Conservation (phyloP, 2,797 vertebrate species). For the Mormyrus hasselquistii region DNA sequence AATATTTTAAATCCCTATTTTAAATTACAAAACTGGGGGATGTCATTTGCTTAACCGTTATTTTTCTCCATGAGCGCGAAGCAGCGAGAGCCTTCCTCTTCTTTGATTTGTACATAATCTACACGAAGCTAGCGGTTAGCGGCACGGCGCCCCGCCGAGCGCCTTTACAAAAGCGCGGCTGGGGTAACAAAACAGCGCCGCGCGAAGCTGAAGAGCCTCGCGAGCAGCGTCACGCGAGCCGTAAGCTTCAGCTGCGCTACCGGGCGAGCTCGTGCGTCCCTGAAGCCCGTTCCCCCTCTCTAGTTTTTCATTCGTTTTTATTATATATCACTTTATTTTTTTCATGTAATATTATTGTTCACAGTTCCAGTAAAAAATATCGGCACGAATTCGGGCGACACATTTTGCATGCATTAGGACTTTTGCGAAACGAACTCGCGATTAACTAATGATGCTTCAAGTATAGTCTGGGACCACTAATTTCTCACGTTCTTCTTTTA, state of each 20-base stretch:
- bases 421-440: background rate
- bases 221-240: background rate
- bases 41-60: conserved; percentile 28
- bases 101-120: conserved; percentile 26
- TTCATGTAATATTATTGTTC: background rate
- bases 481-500: background rate
- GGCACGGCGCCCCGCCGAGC: conserved; percentile 14
- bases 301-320: background rate
- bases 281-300: background rate
- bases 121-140: conserved; percentile 22
- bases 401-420: background rate
- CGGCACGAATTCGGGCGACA: background rate
- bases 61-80: conserved; percentile 23
- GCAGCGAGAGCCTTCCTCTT: conserved; percentile 13
- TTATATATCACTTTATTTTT: background rate
- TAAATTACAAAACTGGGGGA: conserved; percentile 25
- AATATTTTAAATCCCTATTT: conserved; percentile 28
- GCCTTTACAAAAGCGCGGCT: conserved; percentile 27
- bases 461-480: background rate
- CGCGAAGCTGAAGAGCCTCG: background rate
- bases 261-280: background rate
- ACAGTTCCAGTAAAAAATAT: background rate
- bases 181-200: conserved; percentile 23
- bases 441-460: background rate
- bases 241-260: conserved; percentile 9